Conservation (phyloP, 2,888 invertebrate genomes). For the Lithosia quadra region DNA sequence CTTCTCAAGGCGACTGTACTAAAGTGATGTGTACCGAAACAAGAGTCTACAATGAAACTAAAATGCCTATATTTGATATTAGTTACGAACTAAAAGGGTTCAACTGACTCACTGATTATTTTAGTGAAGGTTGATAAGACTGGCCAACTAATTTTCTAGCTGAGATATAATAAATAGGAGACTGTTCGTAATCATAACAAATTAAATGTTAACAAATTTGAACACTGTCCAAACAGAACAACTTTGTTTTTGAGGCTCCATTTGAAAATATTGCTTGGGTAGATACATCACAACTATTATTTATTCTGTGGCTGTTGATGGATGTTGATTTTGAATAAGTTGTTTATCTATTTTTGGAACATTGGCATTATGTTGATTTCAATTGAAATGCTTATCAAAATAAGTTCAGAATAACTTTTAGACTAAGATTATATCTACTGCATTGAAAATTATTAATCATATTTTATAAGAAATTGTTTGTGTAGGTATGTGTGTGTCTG, state of each 20-base stretch:
- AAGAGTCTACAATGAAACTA: too few relatives aligned
- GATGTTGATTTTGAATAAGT: too few relatives aligned
- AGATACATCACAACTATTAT: not conserved
- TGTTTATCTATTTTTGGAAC: not conserved
- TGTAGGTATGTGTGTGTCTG: too few relatives aligned
- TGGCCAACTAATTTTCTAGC: slow-evolving; percentile 5
- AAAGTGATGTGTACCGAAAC: too few relatives aligned
- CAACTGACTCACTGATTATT: not conserved
- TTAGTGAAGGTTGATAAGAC: slow-evolving; percentile 3
- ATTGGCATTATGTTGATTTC: too few relatives aligned
- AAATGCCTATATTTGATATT: not conserved
- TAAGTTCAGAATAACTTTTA: too few relatives aligned
- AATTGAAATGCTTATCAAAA: too few relatives aligned
- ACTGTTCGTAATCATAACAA: slow-evolving; percentile 10
- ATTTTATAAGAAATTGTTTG: too few relatives aligned
- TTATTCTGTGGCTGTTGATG: not conserved
- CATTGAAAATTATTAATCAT: too few relatives aligned
- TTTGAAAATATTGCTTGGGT: not conserved
- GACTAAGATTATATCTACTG: too few relatives aligned
- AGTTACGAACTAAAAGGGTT: not conserved
- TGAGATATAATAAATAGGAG: slow-evolving; percentile 5
- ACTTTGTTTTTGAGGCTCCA: slow-evolving; percentile 1
- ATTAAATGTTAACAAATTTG: slow-evolving; percentile 10
- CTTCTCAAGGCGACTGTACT: too few relatives aligned
- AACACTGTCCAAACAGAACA: slow-evolving; percentile 3